These are phyloP conservation scores for Baryphthengus martii DNA, from an alignment of 2,113 vertebrate genomes.

Conservation along the genomic window DNA sequence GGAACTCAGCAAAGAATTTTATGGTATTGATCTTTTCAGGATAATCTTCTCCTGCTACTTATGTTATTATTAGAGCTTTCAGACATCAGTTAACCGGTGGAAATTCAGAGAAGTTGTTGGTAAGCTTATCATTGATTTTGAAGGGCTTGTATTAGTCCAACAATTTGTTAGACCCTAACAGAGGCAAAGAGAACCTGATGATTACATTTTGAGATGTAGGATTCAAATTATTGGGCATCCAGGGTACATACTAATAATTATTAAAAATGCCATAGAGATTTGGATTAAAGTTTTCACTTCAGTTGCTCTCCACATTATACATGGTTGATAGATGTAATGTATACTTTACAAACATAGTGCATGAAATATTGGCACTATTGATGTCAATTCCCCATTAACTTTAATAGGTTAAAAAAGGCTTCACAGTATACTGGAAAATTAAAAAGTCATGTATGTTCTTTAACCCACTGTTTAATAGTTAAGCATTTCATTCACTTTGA, in stretches of 20 bases:
- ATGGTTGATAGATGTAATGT: neutral
- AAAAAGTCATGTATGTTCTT: neutral
- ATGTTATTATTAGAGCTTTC: neutral
- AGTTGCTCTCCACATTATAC: neutral
- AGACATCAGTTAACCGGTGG: neutral
- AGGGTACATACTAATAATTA: neutral
- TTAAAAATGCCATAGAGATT: neutral
- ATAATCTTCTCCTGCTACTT: neutral
- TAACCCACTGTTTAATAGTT: neutral
- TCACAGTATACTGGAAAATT: neutral
- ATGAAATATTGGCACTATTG: neutral
- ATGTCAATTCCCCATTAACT: neutral
- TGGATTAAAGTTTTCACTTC: neutral
- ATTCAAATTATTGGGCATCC: neutral
- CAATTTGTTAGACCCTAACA: neutral
- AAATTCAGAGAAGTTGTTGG: neutral
- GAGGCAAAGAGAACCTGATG: neutral
- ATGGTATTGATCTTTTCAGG: neutral
- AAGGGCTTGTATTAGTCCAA: neutral
- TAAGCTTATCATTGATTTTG: neutral
- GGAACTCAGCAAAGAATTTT: neutral
- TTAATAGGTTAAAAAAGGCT: neutral
- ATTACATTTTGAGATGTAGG: neutral
- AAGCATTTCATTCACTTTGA: neutral
- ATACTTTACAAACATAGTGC: neutral